phyloP scores from a whole-genome alignment of 2,113 vertebrate species.

The Lepus timidus region DNA sequence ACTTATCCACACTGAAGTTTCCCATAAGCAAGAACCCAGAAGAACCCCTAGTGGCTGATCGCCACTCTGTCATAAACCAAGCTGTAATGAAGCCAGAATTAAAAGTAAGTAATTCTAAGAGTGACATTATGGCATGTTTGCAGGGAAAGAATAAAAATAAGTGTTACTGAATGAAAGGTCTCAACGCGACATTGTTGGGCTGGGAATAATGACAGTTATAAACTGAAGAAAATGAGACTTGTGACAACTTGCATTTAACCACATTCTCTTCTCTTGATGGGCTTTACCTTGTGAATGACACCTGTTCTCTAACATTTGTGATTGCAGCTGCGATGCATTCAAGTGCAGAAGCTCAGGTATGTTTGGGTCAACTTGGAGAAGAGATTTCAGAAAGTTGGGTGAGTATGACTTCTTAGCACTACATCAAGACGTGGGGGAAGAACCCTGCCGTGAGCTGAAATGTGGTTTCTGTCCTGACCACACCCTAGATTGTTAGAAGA shows the following conservation, averaged over 20 bases:
- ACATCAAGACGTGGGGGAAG: neutral
- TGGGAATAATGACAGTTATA: neutral
- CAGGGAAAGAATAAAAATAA: neutral
- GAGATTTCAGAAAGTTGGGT: slow-evolving; percentile 87
- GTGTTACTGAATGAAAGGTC: neutral
- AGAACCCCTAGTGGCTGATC: slow-evolving; percentile 73
- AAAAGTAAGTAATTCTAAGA: slow-evolving; percentile 80
- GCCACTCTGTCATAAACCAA: slow-evolving; percentile 83
- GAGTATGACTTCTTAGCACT: slow-evolving; percentile 54
- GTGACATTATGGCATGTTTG: neutral
- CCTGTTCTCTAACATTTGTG: slow-evolving; percentile 29
- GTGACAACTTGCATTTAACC: neutral
- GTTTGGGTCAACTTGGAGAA: slow-evolving; percentile 85
- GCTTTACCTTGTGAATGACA: neutral
- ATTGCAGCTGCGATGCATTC: slow-evolving; percentile 85
- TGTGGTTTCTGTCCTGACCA: neutral
- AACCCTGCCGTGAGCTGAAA: neutral
- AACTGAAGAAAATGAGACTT: neutral
- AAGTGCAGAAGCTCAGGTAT: slow-evolving; percentile 88
- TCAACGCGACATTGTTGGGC: neutral
- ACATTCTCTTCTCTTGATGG: accelerated
- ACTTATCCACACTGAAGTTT: slow-evolving; percentile 72
- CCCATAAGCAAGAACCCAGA: slow-evolving; percentile 48
- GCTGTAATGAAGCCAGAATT: slow-evolving; percentile 83
- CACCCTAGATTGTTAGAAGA: slow-evolving; percentile 85